A percentile compares a stretch with the other conserved stretches of the same genome.
phyloP scores from a whole-genome alignment of 2,797 vertebrate genomes.

The Phyllotis vaccarum region DNA sequence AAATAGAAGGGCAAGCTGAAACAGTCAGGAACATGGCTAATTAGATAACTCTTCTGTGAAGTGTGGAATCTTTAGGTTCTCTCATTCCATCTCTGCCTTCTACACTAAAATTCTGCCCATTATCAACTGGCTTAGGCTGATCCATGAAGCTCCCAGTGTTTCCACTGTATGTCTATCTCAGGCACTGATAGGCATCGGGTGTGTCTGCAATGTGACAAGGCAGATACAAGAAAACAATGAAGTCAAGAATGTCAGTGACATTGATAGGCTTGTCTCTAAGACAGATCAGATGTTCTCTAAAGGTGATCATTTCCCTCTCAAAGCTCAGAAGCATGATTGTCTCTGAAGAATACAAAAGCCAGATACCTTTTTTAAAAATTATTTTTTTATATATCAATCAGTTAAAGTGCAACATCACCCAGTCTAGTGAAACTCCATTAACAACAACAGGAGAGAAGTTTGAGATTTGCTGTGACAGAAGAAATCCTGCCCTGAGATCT shows the following conservation, averaged over 20 bases:
- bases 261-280: constrained; percentile 76
- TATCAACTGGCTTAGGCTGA: constrained; percentile 74
- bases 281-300: constrained; percentile 80
- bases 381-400: constrained; percentile 61
- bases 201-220: constrained; percentile 73
- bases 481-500: constrained; percentile 56
- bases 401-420: constrained; percentile 70
- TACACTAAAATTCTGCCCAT: constrained; percentile 77
- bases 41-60: not conserved
- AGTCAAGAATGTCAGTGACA: constrained; percentile 80
- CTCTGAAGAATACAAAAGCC: constrained; percentile 83
- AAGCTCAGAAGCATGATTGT: constrained; percentile 80
- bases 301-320: constrained; percentile 85
- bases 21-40: not conserved
- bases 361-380: constrained; percentile 82
- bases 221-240: constrained; percentile 81
- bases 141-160: constrained; percentile 13
- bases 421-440: constrained; percentile 79
- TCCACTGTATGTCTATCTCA: constrained; percentile 67
- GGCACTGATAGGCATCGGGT: constrained; percentile 67
- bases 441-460: constrained; percentile 75
- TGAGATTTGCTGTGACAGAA: constrained; percentile 13
- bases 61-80: not conserved
- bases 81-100: constrained; percentile 36
- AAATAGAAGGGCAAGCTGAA: constrained; percentile 49